Base-by-base conservation (phyloP, 2,797 vertebrate species). In the Peromyscus attwateri region DNA sequence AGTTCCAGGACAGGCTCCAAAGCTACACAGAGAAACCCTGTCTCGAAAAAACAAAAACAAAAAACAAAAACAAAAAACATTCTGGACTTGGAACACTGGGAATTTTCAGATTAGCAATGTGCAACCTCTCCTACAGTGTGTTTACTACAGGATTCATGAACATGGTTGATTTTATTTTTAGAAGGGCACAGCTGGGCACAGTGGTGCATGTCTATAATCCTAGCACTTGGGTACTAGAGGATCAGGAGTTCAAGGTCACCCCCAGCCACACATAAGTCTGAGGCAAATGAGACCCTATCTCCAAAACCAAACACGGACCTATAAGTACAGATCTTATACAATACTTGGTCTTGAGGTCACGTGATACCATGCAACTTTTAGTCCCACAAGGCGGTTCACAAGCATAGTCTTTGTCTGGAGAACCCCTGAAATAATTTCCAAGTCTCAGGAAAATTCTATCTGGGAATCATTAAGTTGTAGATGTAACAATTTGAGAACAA, bases 391-490 rank as follows among this genome's bases (percentile, higher is more conserved):
- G 37, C 71, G 52, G 3, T 64, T 68, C 25, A 27, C 27, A 75
- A 81, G 40, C 25, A 14, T 27, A 79, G 43, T 57, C n/a, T 79
- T 66, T 64, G 83, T 79, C 62, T 6, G 10, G 27, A 57, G 64
- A 89, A 73, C 27, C 52, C 55, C 25, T 94, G 34, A 89, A 83
- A 83, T 46, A 64, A 66, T 84, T 66, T 60, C 80, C 91, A 60
- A 13, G 46, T 76, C 73, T 89, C 40, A 34, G 37, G 49, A 71
- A 55, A 94, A 52, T 9, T 49, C 77, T 84, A 19, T n/a, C 29
- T 60, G 57, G 71, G 46, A 73, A 62, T 92, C 52, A 73, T 80
- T 88, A 84, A 34, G 31, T 49, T 88, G 23, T 60, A 88, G 62
- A 40, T 57, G 17, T 23, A 57, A 66, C 71, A 88, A 40, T 83